Conservation (phyloP, 2,797 vertebrate species). For the Rhinoraja longicauda region DNA sequence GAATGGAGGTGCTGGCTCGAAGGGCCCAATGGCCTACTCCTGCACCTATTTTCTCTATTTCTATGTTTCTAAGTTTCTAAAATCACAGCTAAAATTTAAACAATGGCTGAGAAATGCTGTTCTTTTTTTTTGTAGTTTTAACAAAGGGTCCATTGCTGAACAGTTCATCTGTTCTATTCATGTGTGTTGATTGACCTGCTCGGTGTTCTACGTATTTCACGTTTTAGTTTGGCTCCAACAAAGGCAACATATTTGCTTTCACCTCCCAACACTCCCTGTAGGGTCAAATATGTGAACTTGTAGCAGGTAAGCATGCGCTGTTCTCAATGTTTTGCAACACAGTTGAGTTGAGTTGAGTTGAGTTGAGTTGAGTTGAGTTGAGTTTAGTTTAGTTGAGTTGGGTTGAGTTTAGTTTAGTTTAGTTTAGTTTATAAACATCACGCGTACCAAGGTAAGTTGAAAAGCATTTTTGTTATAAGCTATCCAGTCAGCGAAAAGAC, state of each 20-base stretch:
- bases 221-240: background rate
- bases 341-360: too few species aligned
- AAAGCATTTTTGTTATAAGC: too few species aligned
- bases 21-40: too few species aligned
- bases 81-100: background rate
- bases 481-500: too few species aligned
- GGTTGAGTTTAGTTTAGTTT: too few species aligned
- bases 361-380: too few species aligned
- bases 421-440: too few species aligned
- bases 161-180: background rate
- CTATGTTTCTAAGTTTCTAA: too few species aligned
- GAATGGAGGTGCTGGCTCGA: too few species aligned
- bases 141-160: background rate
- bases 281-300: background rate
- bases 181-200: background rate
- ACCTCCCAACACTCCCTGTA: background rate
- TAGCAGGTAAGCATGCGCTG: background rate
- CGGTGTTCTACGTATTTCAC: background rate
- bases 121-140: background rate
- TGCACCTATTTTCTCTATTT: too few species aligned
- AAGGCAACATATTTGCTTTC: background rate
- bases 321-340: background rate
- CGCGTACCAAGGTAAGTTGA: too few species aligned
- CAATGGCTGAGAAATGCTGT: background rate
- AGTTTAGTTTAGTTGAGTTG: too few species aligned